phyloP scores from a whole-genome alignment of 2,888 invertebrate species.

The Mythimna albipuncta region DNA sequence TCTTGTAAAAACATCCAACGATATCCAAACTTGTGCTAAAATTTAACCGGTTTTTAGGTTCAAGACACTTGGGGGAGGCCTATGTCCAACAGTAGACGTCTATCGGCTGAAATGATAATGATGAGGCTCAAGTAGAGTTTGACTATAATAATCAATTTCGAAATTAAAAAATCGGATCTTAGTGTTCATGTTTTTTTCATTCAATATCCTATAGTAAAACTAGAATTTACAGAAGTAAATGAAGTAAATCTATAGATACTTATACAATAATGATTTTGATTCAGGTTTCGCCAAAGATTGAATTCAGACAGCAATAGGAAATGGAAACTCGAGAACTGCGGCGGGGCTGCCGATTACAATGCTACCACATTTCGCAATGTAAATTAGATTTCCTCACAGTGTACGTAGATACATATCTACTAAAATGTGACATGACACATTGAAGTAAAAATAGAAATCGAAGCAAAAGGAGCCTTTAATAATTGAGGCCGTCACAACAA shows the following conservation, averaged over 20 bases:
- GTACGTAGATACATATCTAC: background rate
- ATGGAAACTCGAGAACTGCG: constrained; percentile 7
- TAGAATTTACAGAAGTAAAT: background rate
- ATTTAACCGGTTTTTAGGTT: too few species aligned
- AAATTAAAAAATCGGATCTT: background rate
- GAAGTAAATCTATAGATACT: background rate
- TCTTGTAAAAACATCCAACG: too few species aligned
- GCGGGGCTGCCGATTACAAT: constrained; percentile 17
- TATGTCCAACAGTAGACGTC: too few species aligned
- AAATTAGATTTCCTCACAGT: constrained; percentile 17
- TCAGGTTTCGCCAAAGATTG: constrained; percentile 4
- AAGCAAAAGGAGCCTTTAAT: background rate
- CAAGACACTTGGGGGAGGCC: too few species aligned
- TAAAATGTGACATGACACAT: background rate
- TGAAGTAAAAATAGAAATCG: constrained; percentile 14
- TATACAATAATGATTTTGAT: background rate
- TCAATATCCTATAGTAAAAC: background rate
- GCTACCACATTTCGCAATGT: constrained; percentile 10
- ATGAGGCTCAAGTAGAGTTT: too few species aligned
- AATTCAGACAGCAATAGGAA: constrained; percentile 25
- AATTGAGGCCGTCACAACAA: background rate
- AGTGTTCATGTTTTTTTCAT: background rate
- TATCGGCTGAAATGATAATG: too few species aligned
- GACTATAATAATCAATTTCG: too few species aligned
- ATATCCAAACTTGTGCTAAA: too few species aligned